Percentiles rank a stretch among this genome's conserved stretches.
Conservation (phyloP, 2,888 invertebrate genomes). For the Drosophila kambysellisi region DNA sequence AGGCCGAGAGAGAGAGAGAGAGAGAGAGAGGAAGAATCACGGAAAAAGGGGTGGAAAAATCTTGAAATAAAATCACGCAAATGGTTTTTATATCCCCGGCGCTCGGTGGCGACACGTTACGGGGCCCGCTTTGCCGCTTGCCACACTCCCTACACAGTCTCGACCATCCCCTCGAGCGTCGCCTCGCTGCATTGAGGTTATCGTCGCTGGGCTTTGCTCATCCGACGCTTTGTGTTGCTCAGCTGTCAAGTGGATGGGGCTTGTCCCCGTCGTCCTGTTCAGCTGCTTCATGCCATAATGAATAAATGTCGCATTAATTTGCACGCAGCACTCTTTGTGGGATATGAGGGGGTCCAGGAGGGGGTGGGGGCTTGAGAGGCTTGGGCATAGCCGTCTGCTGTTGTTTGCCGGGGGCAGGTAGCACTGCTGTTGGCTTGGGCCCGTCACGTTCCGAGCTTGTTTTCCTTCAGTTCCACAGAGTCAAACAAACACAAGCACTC, state of each 20-base stretch:
- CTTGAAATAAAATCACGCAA: conserved; percentile 70
- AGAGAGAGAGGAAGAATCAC: conserved; percentile 6
- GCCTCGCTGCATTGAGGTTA: conserved; percentile 45
- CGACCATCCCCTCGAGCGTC: not conserved
- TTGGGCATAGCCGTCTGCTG: not conserved
- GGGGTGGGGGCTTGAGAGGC: not conserved
- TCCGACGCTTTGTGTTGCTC: conserved; percentile 48
- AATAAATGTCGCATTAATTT: conserved; percentile 75
- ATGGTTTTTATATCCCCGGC: conserved; percentile 60
- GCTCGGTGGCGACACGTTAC: conserved; percentile 43
- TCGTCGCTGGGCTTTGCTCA: conserved; percentile 34
- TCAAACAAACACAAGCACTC: conserved; percentile 43
- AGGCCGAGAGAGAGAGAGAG: conserved; percentile 13
- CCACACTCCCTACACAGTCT: conserved; percentile 1
- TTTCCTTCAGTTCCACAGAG: conserved; percentile 43
- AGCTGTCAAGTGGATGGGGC: conserved; percentile 46
- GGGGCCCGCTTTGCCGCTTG: conserved; percentile 6
- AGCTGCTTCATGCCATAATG: conserved; percentile 64
- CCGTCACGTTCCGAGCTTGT: conserved; percentile 49
- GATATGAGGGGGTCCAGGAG: not conserved
- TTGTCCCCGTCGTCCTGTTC: conserved; percentile 6
- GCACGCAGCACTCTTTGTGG: conserved; percentile 59
- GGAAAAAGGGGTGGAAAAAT: conserved; percentile 35
- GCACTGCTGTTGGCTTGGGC: conserved; percentile 20
- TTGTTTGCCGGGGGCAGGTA: conserved; percentile 1